phyloP scores from a whole-genome alignment of 2,888 invertebrate species.

The Cryptosula pallasiana region DNA sequence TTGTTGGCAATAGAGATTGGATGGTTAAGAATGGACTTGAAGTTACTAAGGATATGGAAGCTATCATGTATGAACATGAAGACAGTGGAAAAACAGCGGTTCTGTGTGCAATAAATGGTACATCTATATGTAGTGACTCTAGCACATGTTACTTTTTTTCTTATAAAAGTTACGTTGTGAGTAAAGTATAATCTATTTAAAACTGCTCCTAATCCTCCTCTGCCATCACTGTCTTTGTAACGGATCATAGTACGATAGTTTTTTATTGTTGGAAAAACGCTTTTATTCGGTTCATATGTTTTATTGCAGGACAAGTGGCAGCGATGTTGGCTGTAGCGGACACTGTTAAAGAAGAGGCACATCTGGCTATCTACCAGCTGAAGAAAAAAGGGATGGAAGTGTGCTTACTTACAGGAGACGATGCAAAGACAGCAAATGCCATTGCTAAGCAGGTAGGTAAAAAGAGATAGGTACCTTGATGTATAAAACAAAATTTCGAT shows the following conservation, averaged over 20 bases:
- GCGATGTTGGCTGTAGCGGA: constrained; percentile 90
- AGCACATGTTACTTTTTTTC: no score
- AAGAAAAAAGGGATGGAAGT: constrained; percentile 90
- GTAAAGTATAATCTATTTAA: no score
- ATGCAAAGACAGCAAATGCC: constrained; percentile 86
- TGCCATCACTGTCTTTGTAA: no score
- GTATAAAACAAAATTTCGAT: no score
- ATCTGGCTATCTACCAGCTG: constrained; percentile 82
- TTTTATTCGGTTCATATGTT: no score
- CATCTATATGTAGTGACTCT: constrained; percentile 25
- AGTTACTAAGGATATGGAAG: constrained; percentile 70
- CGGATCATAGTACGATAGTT: no score
- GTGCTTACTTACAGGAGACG: constrained; percentile 92
- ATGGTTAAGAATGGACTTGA: constrained; percentile 81
- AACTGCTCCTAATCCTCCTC: no score
- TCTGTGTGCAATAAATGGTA: constrained; percentile 81
- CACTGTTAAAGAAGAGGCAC: constrained; percentile 92
- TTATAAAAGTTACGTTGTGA: no score
- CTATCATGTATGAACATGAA: constrained; percentile 74
- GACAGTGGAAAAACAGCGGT: constrained; percentile 84
- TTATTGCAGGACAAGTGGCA: constrained; percentile 65
- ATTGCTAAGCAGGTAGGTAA: constrained; percentile 88
- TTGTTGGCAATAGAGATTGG: constrained; percentile 94
- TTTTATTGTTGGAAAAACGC: no score
- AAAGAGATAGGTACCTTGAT: no score